A percentile compares a stretch with the other conserved stretches of the same genome.
Evolutionary conservation across 2,888 invertebrate genomes (phyloP).

Genomic region (Synanthedon formicaeformis): DNA sequence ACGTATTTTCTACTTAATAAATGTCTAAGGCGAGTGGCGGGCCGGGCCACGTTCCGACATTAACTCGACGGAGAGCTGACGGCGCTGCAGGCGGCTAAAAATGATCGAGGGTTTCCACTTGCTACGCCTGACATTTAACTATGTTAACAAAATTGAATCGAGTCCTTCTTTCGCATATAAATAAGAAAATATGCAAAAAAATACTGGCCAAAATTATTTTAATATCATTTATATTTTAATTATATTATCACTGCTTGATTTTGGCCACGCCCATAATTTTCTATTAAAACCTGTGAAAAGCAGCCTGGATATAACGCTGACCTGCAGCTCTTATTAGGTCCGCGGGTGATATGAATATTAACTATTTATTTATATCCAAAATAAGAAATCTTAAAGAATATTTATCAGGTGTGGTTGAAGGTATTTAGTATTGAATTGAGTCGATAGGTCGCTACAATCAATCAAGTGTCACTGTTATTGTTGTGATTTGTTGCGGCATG

Average conservation of each 20-base stretch:
- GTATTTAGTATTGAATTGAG: slow-evolving; percentile 33
- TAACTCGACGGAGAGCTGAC: slow-evolving; percentile 51
- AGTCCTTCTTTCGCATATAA: not conserved
- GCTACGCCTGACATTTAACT: slow-evolving; percentile 18
- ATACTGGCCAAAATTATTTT: no score
- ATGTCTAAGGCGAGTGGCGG: slow-evolving; percentile 28
- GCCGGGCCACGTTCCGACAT: slow-evolving; percentile 29
- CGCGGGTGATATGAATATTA: slow-evolving; percentile 1
- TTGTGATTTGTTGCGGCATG: slow-evolving; percentile 58
- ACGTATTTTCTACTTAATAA: slow-evolving; percentile 51
- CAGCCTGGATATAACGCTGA: no score
- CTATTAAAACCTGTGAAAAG: no score
- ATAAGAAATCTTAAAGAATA: slow-evolving; percentile 19
- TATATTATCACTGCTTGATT: no score
- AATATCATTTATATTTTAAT: no score
- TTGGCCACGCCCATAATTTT: no score
- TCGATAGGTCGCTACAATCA: slow-evolving; percentile 42
- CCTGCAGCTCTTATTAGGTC: no score
- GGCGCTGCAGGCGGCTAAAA: slow-evolving; percentile 32
- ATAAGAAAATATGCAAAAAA: no score
- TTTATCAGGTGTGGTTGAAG: slow-evolving; percentile 35
- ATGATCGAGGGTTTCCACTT: slow-evolving; percentile 29
- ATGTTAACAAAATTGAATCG: slow-evolving; percentile 13
- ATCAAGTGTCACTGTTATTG: slow-evolving; percentile 57
- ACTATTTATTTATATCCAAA: slow-evolving; percentile 1